Percentiles rank a stretch among this genome's conserved stretches.
phyloP scores from a whole-genome alignment of 1,140 invertebrate genomes.

The Leptestheria dahalacensis region DNA sequence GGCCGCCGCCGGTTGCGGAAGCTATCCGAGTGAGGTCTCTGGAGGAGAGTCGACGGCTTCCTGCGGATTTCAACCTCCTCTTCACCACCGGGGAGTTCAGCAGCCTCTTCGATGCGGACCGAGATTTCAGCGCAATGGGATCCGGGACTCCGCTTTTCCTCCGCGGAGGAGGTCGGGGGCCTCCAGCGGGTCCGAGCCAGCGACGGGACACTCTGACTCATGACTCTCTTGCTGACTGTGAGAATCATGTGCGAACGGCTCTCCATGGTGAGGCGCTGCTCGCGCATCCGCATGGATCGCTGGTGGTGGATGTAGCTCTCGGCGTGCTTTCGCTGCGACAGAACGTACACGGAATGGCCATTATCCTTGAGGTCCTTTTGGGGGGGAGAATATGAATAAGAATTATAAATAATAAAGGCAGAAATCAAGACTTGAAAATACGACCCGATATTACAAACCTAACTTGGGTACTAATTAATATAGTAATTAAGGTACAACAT shows the following conservation, averaged over 20 bases:
- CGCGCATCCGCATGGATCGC: constrained; percentile 1
- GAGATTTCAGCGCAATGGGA: constrained; percentile 6
- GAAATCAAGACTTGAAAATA: too few relatives aligned
- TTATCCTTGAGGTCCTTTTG: too few relatives aligned
- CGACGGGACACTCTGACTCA: constrained; percentile 2
- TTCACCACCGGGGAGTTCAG: not conserved
- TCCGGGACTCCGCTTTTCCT: not conserved
- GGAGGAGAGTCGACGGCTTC: not conserved
- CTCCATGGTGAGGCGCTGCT: constrained; percentile 2
- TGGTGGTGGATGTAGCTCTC: constrained; percentile 7
- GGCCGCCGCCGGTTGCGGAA: constrained; percentile 9
- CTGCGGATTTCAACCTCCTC: not conserved
- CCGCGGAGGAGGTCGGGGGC: not conserved
- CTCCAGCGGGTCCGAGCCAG: not conserved
- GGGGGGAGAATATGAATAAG: too few relatives aligned
- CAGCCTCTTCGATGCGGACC: constrained; percentile 7
- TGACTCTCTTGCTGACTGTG: constrained; percentile 2
- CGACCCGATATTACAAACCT: too few relatives aligned
- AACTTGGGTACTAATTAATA: too few relatives aligned
- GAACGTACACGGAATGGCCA: too few relatives aligned
- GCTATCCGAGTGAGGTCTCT: not conserved
- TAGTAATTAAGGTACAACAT: too few relatives aligned
- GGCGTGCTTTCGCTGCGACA: not conserved
- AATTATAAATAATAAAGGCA: too few relatives aligned
- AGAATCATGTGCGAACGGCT: constrained; percentile 9